Evolutionary conservation across 2,113 vertebrate genomes (phyloP).

Genomic region (Procavia capensis): DNA sequence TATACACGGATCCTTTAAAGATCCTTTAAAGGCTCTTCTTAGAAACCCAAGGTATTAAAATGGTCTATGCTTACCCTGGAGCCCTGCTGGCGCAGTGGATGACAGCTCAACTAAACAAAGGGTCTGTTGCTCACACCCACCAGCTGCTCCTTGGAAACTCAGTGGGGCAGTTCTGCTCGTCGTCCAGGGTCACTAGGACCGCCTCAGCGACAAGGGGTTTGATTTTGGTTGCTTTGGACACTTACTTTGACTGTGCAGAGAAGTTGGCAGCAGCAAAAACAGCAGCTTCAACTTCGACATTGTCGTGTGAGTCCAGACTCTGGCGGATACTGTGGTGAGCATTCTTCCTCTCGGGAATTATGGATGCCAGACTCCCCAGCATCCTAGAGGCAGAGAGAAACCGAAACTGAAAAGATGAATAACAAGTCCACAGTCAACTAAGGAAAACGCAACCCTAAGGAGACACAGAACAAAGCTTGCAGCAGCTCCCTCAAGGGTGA

Average conservation of each 20-base stretch:
- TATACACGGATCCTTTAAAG: neutral
- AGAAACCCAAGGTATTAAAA: neutral
- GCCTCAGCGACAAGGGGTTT: no score
- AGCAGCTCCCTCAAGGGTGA: neutral
- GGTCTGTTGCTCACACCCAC: no score
- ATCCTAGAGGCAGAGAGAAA: slow-evolving; percentile 88
- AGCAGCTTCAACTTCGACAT: slow-evolving; percentile 98
- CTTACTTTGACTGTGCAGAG: slow-evolving; percentile 98
- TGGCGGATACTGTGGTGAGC: slow-evolving; percentile 99
- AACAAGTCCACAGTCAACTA: neutral
- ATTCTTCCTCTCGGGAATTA: slow-evolving; percentile 98
- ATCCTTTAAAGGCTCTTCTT: neutral
- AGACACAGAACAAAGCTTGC: neutral
- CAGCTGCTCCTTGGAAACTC: no score
- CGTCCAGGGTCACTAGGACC: no score
- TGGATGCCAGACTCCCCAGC: slow-evolving; percentile 98
- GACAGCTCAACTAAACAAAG: no score
- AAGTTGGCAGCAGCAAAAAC: slow-evolving; percentile 98
- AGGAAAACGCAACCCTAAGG: neutral
- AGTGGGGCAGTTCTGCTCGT: no score
- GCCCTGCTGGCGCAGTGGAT: no score
- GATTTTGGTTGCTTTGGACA: neutral
- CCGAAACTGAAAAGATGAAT: neutral
- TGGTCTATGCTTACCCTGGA: slow-evolving; percentile 84
- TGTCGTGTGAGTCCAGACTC: slow-evolving; percentile 98